Evolutionary conservation across 2,113 vertebrate species (phyloP).

Genomic region (Columba livia): DNA sequence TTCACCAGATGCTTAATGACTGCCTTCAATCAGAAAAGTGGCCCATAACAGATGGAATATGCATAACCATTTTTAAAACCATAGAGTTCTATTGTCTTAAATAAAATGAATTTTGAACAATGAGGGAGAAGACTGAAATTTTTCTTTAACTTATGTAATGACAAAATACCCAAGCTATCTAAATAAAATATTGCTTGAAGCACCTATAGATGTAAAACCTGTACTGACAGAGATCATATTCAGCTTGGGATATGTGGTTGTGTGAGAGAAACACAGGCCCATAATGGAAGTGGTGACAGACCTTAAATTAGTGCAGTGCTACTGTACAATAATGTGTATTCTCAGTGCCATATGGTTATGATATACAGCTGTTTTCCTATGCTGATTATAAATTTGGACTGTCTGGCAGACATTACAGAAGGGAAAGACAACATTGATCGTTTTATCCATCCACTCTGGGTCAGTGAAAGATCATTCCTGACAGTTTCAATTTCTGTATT

Average conservation of each 20-base stretch:
- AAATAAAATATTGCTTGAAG: not conserved
- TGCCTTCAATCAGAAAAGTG: not conserved
- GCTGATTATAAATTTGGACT: constrained; percentile 43
- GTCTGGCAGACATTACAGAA: constrained; percentile 32
- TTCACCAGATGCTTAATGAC: not conserved
- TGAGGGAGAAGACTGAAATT: not conserved
- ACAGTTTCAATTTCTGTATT: not conserved
- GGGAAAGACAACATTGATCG: constrained; percentile 31
- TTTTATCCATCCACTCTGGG: constrained; percentile 3
- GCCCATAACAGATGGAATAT: not conserved
- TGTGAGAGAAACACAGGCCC: constrained; percentile 7
- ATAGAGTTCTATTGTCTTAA: not conserved
- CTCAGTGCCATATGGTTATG: constrained; percentile 57
- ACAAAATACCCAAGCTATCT: not conserved
- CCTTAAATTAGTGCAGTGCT: constrained; percentile 55
- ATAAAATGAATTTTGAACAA: not conserved
- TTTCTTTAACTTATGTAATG: not conserved
- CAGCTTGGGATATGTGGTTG: not conserved
- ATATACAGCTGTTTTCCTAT: constrained; percentile 33
- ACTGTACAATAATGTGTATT: constrained; percentile 56
- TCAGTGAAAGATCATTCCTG: constrained; percentile 7
- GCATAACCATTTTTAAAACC: not conserved
- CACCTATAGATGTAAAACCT: not conserved
- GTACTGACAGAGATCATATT: not conserved
- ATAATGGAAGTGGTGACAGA: constrained; percentile 59